Base-by-base conservation (phyloP, 1,140 invertebrate genomes). In the Belonocnema kinseyi region DNA sequence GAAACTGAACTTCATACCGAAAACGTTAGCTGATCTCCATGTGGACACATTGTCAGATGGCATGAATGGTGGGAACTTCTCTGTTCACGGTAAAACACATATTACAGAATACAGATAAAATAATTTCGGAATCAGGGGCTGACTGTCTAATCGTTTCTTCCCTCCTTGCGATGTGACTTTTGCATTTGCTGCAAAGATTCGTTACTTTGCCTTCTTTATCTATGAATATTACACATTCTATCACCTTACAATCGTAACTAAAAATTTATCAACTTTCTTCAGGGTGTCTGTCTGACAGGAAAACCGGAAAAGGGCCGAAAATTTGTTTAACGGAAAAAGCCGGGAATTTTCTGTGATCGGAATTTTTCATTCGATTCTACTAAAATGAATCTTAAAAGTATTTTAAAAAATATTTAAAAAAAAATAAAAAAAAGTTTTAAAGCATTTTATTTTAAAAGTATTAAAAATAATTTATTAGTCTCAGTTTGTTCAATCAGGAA, bases 1-100 rank as follows among this genome's bases (percentile, higher is more conserved):
- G 81, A 97, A 96, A 92, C 85, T 95, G 89, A 97, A 98, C 90
- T 99, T 98, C 92, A 94, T 97, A 86, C 97, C 98, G 79, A 99
- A 98, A 93, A 97, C 97, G 73, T 92, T 98, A 84, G 93, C 96
- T 56, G 97, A 98, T 91, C 93, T 98, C 61, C 94, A 97, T 88
- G 95, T 98, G 87, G 96, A 97, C 85, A 93, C 93, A 40, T 50
- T 82, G 54, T 82, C 80, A 46, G 92, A 92, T 77, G 87, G 85
- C 76, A 86, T 92, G 79, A 93, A 94, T 86, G 93, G 93, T 93
- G 91, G 89, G 91, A 90, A 90, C 87, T 89, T 83, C 85, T 89
- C 83, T 74, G 79, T 88, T 83, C 81, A 89, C 79, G 89, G 89
- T 91, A 90, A 91, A 90, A 89, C 82, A 80, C 79, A 88, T 83